Base-by-base conservation (phyloP, 2,113 vertebrate genomes). In the Ancistrus triradiatus region DNA sequence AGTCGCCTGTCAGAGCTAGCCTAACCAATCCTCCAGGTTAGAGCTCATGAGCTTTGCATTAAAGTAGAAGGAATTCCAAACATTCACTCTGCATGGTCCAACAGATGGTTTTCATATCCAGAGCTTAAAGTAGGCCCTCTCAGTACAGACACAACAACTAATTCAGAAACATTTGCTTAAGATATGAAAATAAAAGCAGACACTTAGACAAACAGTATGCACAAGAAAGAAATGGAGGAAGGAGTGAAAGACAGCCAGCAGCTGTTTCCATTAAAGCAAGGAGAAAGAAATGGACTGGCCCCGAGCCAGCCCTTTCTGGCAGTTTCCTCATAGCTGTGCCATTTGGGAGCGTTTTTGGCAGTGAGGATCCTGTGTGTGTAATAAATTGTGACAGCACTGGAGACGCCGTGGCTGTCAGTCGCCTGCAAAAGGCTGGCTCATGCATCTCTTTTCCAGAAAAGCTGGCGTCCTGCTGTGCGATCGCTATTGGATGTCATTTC, bases 331-430 rank as follows among this genome's bases (percentile, higher is more conserved):
- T 72, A 62, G 55, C 68, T 59, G 24, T 58, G 63, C 44, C 24
- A 11, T 72, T 80, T 79, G 72, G 73, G 76, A 69, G 67, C 72
- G 28, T 56, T 69, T 79, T 76, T 83, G 79, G 79, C 78, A 75
- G 48, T 2, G 68, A 69, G 43, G 72, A 64, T 69, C 71, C 28
- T 38, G 47, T 53, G 77, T 80, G 70, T 80, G 68, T 84, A 85
- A 84, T 80, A 75, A 79, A 75, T 81, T 82, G 74, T 85, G 81
- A 85, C 82, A 84, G 80, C 74, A 78, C 73, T 74, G 80, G 84
- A 82, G 82, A 83, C 78, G 55, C 76, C 72, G 74, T 76, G 78
- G 80, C 72, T 64, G 78, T 22, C 10, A 77, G 78, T 77, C 70
- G 53, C 78, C 80, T 74, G 55, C 7, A 10, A 55, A 74, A 68